Evolutionary conservation across 1,140 invertebrate species (phyloP).

Genomic region (honey bee (Apis mellifera)): Amel_HAv3.1 CM009937.2:2364501-2365000

Average conservation of each 20-base stretch:
- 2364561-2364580: not conserved
- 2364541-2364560: too few relatives aligned
- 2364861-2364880: not conserved
- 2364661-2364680: slow-evolving; percentile 29
- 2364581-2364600: not conserved
- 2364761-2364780: slow-evolving; percentile 68
- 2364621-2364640: slow-evolving; percentile 29
- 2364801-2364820: slow-evolving; percentile 71
- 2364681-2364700: slow-evolving; percentile 35
- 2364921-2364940: too few relatives aligned
- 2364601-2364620: slow-evolving; percentile 32
- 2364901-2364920: not conserved
- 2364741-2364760: slow-evolving; percentile 56
- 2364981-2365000: not conserved
- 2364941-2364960: not conserved
- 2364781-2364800: slow-evolving; percentile 81
- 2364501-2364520: slow-evolving; percentile 34
- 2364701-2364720: slow-evolving; percentile 37
- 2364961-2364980: not conserved
- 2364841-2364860: too few relatives aligned
- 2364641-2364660: not conserved
- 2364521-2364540: not conserved
- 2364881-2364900: not conserved
- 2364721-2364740: slow-evolving; percentile 44
- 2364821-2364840: not conserved